Evolutionary conservation across 2,797 vertebrate genomes (phyloP).

Genomic region (Morelia viridis): DNA sequence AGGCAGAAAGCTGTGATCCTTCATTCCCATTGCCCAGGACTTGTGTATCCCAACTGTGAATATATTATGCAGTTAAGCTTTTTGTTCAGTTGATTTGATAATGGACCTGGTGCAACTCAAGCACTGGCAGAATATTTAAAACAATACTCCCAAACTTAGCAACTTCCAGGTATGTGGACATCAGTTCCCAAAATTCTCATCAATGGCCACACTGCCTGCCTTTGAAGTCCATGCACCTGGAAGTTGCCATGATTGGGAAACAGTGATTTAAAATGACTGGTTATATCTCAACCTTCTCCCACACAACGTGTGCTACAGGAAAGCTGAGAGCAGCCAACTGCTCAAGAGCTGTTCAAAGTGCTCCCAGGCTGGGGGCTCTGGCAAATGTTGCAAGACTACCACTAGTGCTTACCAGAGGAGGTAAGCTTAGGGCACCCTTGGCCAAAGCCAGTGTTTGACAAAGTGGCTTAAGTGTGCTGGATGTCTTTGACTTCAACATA

Average conservation of each 20-base stretch:
- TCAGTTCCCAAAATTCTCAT: not conserved
- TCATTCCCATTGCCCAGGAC: not conserved
- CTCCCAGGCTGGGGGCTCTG: not conserved
- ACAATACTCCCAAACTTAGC: not conserved
- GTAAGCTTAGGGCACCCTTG: not conserved
- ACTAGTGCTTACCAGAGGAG: not conserved
- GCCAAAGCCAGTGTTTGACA: not conserved
- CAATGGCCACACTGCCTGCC: not conserved
- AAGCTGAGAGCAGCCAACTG: not conserved
- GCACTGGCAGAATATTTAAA: not conserved
- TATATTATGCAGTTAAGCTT: not conserved
- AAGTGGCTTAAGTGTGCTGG: not conserved
- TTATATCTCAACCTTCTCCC: not conserved
- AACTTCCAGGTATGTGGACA: not conserved
- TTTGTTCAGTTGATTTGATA: not conserved
- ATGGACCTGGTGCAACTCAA: not conserved
- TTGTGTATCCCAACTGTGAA: not conserved
- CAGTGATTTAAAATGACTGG: not conserved
- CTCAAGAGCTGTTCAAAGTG: not conserved
- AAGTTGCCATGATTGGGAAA: not conserved
- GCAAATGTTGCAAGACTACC: not conserved
- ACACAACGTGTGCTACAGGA: not conserved
- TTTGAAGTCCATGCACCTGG: not conserved
- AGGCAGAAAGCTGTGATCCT: slow-evolving; percentile 9
- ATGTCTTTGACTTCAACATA: not conserved